Evolutionary conservation across 2,113 vertebrate genomes (phyloP), one percentile per base, ranked within the genome.

Genomic region (Acrocephalus arundinaceus): DNA sequence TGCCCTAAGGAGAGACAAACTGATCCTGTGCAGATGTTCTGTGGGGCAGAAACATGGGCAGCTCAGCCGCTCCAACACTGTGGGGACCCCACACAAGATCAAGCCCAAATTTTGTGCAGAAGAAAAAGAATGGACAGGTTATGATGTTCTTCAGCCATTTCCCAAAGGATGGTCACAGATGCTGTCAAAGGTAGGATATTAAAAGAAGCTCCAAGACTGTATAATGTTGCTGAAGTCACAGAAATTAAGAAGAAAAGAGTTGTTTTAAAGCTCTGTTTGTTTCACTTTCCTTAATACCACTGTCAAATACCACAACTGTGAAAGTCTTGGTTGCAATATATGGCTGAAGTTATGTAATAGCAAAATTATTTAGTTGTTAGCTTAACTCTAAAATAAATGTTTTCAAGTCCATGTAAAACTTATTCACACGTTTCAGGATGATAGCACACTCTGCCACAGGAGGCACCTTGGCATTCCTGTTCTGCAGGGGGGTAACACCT

Each of bases 41-140:
- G 3, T 2, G 3, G 13, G 52, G 13, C 9, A 67, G n/a, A 31
- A 23, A 77, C 0, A 1, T 28, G 15, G 19, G 10, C 1, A 6
- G 9, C 15, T 90, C 72, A 10, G 1, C 17, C 61, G 14, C 17
- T 77, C 45, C 52, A 63, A 1, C 14, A 3, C 22, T 1, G 1
- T 0, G 0, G 7, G 13, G 52, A 3, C 65, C 9, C 31, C 18
- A 46, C 1, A 1, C 9, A 46, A 11, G 14, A 2, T 75, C 35
- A 52, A 46, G 51, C 13, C 11, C 6, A 20, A 45, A 58, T 25
- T 86, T 86, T 72, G 5, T 61, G 52, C 2, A 4, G 28, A 85
- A 63, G 48, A 17, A 84, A 80, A 84, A 87, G 21, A 30, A 74
- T 33, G 35, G 9, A 59, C 14, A 79, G 13, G 35, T 45, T 65